Conservation (phyloP, 2,888 invertebrate species). For the Eurytoma californica region DNA sequence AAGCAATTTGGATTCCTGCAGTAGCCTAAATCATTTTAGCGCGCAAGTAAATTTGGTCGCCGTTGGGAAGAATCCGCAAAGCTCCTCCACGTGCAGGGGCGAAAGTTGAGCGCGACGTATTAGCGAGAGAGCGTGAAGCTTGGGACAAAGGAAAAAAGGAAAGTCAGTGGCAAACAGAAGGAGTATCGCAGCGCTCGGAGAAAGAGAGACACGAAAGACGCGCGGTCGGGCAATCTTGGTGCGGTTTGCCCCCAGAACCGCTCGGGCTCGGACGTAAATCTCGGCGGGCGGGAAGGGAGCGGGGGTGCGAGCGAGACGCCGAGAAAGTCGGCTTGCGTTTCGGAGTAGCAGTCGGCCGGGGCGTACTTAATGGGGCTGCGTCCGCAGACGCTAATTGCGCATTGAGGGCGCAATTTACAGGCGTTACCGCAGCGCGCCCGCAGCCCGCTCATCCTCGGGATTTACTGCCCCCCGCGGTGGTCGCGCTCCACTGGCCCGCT, state of each 20-base stretch:
- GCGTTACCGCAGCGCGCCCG: conserved; percentile 59
- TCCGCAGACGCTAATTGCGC: conserved; percentile 64
- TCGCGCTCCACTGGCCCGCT: background rate
- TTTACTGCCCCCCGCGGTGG: conserved; percentile 48
- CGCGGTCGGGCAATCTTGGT: conserved; percentile 5
- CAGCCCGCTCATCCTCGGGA: conserved; percentile 55
- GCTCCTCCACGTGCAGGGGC: background rate
- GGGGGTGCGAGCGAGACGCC: background rate
- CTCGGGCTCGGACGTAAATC: conserved; percentile 43
- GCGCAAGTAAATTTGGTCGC: conserved; percentile 30
- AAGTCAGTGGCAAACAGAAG: conserved; percentile 4
- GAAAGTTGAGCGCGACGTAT: background rate
- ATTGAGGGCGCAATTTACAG: conserved; percentile 64
- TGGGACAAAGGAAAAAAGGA: conserved; percentile 15
- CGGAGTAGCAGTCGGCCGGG: conserved; percentile 7
- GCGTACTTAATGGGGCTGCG: conserved; percentile 46
- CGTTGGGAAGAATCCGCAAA: conserved; percentile 35
- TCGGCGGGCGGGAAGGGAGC: conserved; percentile 25
- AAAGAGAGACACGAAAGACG: conserved; percentile 11
- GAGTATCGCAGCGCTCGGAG: background rate
- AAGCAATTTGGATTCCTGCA: conserved; percentile 21
- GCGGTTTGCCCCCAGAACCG: conserved; percentile 8
- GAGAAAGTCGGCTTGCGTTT: background rate
- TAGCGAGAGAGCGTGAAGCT: background rate
- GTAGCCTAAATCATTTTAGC: conserved; percentile 33